Conservation (phyloP, 2,113 vertebrate genomes). For the Notarius lentiginosus region DNA sequence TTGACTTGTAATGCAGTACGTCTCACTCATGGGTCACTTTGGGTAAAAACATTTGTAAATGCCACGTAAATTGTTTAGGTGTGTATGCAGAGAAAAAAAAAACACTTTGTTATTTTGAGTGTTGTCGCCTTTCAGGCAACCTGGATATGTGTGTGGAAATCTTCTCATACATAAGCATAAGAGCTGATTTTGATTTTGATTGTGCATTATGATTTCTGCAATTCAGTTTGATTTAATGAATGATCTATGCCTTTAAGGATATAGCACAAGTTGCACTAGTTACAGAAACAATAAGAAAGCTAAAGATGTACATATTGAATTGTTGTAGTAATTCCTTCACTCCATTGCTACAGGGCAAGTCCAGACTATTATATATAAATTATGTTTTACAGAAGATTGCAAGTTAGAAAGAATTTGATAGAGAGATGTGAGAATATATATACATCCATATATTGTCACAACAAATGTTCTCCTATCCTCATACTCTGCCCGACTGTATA, state of each 20-base stretch:
- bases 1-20: neutral
- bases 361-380: neutral
- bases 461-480: neutral
- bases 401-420: neutral
- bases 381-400: neutral
- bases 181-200: neutral
- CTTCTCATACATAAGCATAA: neutral
- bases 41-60: neutral
- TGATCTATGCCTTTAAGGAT: neutral
- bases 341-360: neutral
- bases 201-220: neutral
- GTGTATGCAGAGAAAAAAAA: neutral
- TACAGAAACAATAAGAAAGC: neutral
- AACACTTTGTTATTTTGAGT: neutral
- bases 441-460: neutral
- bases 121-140: neutral
- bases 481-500: neutral
- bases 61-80: neutral
- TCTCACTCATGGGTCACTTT: neutral
- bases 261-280: neutral
- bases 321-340: neutral
- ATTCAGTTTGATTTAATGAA: neutral
- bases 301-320: neutral
- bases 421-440: neutral
- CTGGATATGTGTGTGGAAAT: slow-evolving; percentile 3